Conservation (phyloP, 2,113 vertebrate genomes). For the Ia io region DNA sequence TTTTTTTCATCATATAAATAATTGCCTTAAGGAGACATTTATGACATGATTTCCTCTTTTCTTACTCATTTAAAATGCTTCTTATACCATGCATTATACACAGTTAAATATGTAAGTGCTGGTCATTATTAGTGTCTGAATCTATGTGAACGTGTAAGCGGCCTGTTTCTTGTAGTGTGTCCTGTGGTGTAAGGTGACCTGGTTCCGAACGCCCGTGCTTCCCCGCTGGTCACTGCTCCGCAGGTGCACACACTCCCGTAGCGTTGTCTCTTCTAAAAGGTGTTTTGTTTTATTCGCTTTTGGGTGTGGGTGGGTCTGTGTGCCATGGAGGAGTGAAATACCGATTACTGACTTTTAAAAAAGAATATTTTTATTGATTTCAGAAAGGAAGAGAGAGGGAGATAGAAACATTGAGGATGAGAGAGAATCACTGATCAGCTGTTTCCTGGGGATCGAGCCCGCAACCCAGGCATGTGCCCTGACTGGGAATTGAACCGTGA, state of each 20-base stretch:
- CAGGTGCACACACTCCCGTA: not conserved
- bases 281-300: not conserved
- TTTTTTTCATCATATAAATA: not conserved
- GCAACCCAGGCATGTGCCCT: no score
- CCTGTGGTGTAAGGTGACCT: not conserved
- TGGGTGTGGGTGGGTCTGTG: no score
- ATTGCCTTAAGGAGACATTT: not conserved
- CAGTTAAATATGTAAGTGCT: not conserved
- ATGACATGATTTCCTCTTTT: not conserved
- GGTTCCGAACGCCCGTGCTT: not conserved
- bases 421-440: no score
- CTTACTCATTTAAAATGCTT: not conserved
- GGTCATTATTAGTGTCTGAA: not conserved
- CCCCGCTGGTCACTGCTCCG: not conserved
- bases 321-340: no score
- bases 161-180: not conserved
- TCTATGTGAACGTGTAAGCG: not conserved
- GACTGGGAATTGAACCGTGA: no score
- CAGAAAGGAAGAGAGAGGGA: no score
- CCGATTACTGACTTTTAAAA: no score
- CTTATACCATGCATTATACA: not conserved
- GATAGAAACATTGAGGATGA: no score
- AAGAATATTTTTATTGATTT: no score
- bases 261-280: not conserved
- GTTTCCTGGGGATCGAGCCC: no score